Percentiles rank a stretch among this genome's conserved stretches.
Conservation (phyloP, 23 tunicate genomes). For the Halocynthia roretzi region DNA sequence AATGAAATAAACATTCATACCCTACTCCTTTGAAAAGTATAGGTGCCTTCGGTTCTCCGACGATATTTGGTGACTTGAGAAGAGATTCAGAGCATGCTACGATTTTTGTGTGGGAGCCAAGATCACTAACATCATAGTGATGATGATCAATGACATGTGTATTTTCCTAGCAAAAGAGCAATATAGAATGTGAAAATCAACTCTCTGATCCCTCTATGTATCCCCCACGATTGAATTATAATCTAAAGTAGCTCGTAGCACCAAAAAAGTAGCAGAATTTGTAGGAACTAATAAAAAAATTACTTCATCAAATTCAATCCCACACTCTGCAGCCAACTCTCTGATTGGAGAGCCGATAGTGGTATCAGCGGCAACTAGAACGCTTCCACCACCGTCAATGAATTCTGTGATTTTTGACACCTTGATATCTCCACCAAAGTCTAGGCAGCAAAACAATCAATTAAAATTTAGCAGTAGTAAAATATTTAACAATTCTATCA, state of each 20-base stretch:
- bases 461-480: background rate
- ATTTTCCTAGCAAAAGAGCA: constrained; percentile 41
- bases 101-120: constrained; percentile 90
- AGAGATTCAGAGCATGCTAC: constrained; percentile 53
- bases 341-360: constrained; percentile 94
- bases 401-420: constrained; percentile 91
- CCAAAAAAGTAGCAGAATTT: background rate
- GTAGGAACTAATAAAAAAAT: background rate
- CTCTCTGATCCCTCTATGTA: background rate
- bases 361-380: constrained; percentile 92
- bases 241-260: background rate
- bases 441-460: constrained; percentile 22
- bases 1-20: constrained; percentile 19
- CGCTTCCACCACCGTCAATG: constrained; percentile 94
- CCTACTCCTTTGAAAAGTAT: constrained; percentile 88
- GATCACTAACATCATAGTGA: constrained; percentile 69
- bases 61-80: constrained; percentile 72
- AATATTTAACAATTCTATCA: background rate
- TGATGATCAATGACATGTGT: constrained; percentile 94
- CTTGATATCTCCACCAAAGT: constrained; percentile 93
- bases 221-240: background rate
- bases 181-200: background rate
- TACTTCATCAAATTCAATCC: constrained; percentile 97
- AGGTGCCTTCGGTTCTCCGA: constrained; percentile 62
- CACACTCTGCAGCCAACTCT: constrained; percentile 94